Base-by-base conservation (phyloP, 2,797 vertebrate genomes). In the Anguilla marmorata region DNA sequence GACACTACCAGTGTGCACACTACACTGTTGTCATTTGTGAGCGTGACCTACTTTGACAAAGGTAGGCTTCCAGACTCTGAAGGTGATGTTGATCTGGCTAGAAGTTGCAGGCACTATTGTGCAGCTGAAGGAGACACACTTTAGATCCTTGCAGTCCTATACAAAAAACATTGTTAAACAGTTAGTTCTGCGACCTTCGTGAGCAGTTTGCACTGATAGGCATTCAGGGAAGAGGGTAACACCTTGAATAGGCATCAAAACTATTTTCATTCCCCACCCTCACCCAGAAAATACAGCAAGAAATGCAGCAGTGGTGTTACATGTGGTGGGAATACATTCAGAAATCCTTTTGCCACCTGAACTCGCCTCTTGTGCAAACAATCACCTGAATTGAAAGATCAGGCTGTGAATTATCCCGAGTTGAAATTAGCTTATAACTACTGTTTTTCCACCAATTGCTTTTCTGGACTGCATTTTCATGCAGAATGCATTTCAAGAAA, bases 31-130 rank as follows among this genome's bases (percentile, higher is more conserved):
- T 50, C 16, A 79, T 45, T 6, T 60, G 56, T 63, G 2, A 48
- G 33, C 88, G 86, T 85, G 41, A 94, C 91, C 92, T 93, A 99
- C 98, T 94, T 96, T 96, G 90, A 98, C 96, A 88, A 99, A 98
- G 0, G 98, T 98, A 33, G 97, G 96, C 89, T 97, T 98, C 98
- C 98, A 99, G 89, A 99, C 92, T 92, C 96, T 93, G 89, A 99
- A 94, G 0, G 97, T 98, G 76, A 98, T 88, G 14, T 99, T 98
- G 89, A 99, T 95, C 69, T 98, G 96, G 89, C 95, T 97, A 6
- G 89, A 0, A 0, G 94, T 91, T 12, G 94, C 95, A n/a, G 96
- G 92, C 0, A 94, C 89, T 89, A 99, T 91, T 27, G 86, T 91
- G 92, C 98, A 99, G 0, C 30, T 92, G 86, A 99, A 96, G 0